phyloP scores from a whole-genome alignment of 2,888 invertebrate species.

The Lottia gigantea region DNA sequence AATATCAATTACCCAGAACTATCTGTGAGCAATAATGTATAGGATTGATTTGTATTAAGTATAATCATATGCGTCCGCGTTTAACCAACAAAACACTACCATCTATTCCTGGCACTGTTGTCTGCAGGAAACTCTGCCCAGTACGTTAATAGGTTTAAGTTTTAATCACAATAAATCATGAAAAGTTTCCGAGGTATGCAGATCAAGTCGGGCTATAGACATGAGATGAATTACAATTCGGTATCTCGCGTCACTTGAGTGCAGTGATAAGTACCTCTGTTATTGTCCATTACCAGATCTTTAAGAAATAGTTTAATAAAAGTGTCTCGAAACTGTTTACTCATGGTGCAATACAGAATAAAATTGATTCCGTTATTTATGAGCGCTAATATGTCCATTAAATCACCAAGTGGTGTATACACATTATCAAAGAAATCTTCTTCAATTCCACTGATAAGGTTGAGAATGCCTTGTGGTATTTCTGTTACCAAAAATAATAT shows the following conservation, averaged over 20 bases:
- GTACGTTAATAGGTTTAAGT: too few relatives aligned
- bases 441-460: constrained; percentile 81
- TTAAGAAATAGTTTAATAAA: constrained; percentile 74
- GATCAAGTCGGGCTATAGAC: constrained; percentile 9
- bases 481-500: constrained; percentile 91
- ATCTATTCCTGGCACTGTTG: too few relatives aligned
- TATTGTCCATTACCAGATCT: constrained; percentile 40
- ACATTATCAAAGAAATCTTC: constrained; percentile 76
- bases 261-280: constrained; percentile 40
- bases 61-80: too few relatives aligned
- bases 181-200: too few relatives aligned
- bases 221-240: constrained; percentile 39
- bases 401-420: constrained; percentile 76
- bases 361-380: constrained; percentile 94
- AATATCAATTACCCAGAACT: too few relatives aligned
- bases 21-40: too few relatives aligned
- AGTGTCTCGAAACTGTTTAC: constrained; percentile 84
- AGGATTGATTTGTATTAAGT: too few relatives aligned
- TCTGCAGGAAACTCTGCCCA: too few relatives aligned
- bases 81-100: too few relatives aligned
- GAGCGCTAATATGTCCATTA: constrained; percentile 90
- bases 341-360: constrained; percentile 93
- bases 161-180: too few relatives aligned
- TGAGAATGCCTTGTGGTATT: constrained; percentile 82
- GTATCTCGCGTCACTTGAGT: constrained; percentile 51